Conservation (phyloP, 2,888 invertebrate species). For the Xanthorhoe designata region DNA sequence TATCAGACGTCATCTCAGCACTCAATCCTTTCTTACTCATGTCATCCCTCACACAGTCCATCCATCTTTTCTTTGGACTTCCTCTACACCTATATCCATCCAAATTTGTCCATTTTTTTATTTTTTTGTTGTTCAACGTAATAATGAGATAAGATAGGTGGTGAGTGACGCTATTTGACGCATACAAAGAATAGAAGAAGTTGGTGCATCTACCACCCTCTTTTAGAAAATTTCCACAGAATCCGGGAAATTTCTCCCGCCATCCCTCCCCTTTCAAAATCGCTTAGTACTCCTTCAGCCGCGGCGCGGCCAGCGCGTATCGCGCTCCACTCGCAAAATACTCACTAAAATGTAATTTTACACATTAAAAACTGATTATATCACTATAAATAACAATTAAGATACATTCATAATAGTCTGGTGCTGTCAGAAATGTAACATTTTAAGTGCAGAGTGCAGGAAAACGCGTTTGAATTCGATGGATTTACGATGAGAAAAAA, state of each 20-base stretch:
- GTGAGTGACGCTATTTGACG: too few relatives aligned
- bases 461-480: slow-evolving; percentile 41
- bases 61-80: too few relatives aligned
- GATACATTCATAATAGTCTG: slow-evolving; percentile 45
- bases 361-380: slow-evolving; percentile 26
- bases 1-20: too few relatives aligned
- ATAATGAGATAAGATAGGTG: too few relatives aligned
- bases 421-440: slow-evolving; percentile 34
- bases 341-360: slow-evolving; percentile 53
- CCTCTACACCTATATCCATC: too few relatives aligned
- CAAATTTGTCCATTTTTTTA: too few relatives aligned
- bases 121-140: too few relatives aligned
- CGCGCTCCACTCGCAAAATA: slow-evolving; percentile 54
- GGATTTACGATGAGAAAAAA: slow-evolving; percentile 57
- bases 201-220: slow-evolving; percentile 8
- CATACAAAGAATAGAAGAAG: neutral
- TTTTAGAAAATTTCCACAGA: slow-evolving; percentile 46
- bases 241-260: slow-evolving; percentile 50
- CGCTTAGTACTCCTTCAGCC: slow-evolving; percentile 69
- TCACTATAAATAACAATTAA: slow-evolving; percentile 29
- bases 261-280: slow-evolving; percentile 39
- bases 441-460: slow-evolving; percentile 27
- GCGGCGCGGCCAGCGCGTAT: slow-evolving; percentile 74
- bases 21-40: too few relatives aligned
- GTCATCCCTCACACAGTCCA: too few relatives aligned